Percentiles rank a stretch among this genome's conserved stretches.
Conservation (phyloP, 30 jellyfish, hydroid and myxozoan species). For the Clytia hemisphaerica region DNA sequence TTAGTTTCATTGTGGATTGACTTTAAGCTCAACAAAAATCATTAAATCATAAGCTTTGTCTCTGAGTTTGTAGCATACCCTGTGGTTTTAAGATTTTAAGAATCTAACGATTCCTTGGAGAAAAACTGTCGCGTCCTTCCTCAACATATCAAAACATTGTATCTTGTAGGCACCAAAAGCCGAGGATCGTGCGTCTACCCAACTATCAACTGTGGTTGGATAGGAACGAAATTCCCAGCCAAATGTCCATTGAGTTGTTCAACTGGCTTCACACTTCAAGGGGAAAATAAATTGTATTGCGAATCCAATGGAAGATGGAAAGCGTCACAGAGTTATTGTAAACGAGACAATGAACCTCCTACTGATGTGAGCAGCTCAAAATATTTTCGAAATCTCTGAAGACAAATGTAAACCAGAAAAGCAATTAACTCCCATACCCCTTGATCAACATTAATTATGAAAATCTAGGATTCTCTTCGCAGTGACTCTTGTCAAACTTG, state of each 20-base stretch:
- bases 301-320: conserved; percentile 82
- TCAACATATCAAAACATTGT: neutral
- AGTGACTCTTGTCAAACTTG: too few species aligned
- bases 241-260: conserved; percentile 58
- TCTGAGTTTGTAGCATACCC: too few species aligned
- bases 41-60: neutral
- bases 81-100: too few species aligned
- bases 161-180: neutral
- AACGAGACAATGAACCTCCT: conserved; percentile 74
- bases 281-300: conserved; percentile 50
- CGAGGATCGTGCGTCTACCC: conserved; percentile 65
- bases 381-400: neutral
- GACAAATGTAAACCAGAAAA: neutral
- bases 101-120: neutral
- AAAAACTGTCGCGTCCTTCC: neutral
- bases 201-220: conserved; percentile 47
- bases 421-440: neutral
- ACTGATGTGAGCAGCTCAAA: conserved; percentile 44
- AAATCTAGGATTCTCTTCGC: too few species aligned
- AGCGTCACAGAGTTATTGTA: conserved; percentile 45
- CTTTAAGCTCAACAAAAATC: neutral
- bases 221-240: conserved; percentile 40
- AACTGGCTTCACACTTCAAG: conserved; percentile 46
- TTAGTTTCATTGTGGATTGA: neutral
- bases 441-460: too few species aligned